These are phyloP conservation scores for Galerucella nymphaeae DNA, from an alignment of 2,888 invertebrate genomes.

Conservation along the genomic window DNA sequence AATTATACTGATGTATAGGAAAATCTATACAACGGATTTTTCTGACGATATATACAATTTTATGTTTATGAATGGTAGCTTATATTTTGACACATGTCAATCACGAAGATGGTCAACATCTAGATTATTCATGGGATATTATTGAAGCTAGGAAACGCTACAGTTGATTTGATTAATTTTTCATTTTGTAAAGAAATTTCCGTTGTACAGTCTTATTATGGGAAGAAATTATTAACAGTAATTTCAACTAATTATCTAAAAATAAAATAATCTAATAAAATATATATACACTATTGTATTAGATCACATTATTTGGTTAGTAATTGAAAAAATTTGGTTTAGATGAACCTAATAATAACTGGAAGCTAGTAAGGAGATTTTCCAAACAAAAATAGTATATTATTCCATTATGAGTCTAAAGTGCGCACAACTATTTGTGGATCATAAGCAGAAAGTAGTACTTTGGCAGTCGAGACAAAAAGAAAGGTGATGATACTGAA, in stretches of 20 bases:
- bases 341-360: constrained; percentile 12
- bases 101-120: no score
- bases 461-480: no score
- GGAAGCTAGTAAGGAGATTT: constrained; percentile 27
- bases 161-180: not conserved
- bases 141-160: not conserved
- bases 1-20: constrained; percentile 46
- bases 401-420: no score
- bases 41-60: constrained; percentile 16
- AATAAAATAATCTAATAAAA: constrained; percentile 45
- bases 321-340: constrained; percentile 23
- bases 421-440: no score
- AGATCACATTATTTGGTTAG: constrained; percentile 37
- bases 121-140: no score
- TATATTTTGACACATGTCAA: no score
- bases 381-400: not conserved
- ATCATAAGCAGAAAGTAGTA: no score
- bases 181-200: constrained; percentile 16
- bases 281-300: constrained; percentile 33
- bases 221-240: constrained; percentile 42
- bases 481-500: no score
- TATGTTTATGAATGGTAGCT: not conserved
- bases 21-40: constrained; percentile 28
- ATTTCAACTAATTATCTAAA: constrained; percentile 37
- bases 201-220: constrained; percentile 24